Percentiles rank a stretch among this genome's conserved stretches.
These are phyloP conservation scores for Enteromius trimaculatus DNA, from an alignment of 2,797 vertebrate genomes.

Conservation along the genomic window DNA sequence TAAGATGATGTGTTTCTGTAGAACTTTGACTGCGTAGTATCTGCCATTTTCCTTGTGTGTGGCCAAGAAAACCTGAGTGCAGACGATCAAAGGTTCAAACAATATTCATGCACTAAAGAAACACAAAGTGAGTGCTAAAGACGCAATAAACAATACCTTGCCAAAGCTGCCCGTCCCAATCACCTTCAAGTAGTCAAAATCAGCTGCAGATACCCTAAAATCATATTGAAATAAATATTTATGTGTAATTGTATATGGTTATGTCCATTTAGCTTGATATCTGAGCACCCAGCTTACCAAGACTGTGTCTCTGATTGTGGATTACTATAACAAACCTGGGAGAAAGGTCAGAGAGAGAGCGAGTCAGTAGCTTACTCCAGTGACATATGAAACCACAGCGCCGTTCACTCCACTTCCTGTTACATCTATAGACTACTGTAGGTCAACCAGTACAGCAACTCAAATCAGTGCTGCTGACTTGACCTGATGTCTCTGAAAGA, in stretches of 20 bases:
- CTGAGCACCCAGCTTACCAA: slow-evolving; percentile 41
- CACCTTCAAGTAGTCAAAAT: slow-evolving; percentile 82
- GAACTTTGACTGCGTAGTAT: slow-evolving; percentile 79
- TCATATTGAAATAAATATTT: background rate
- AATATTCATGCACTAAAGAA: background rate
- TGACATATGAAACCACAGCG: slow-evolving; percentile 6
- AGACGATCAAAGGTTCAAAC: slow-evolving; percentile 12
- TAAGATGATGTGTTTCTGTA: slow-evolving; percentile 78
- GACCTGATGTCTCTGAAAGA: background rate
- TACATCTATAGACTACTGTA: slow-evolving; percentile 6
- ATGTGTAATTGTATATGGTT: slow-evolving; percentile 11
- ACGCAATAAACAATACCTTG: slow-evolving; percentile 68
- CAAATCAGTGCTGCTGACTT: background rate
- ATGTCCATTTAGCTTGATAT: background rate
- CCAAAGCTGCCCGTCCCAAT: slow-evolving; percentile 83
- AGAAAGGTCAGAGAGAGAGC: slow-evolving; percentile 6
- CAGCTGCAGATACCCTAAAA: slow-evolving; percentile 76
- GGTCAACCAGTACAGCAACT: slow-evolving; percentile 26
- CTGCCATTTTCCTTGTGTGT: slow-evolving; percentile 71
- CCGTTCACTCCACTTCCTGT: background rate
- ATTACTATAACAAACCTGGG: slow-evolving; percentile 48
- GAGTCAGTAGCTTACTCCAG: slow-evolving; percentile 19
- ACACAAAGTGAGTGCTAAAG: background rate
- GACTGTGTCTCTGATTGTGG: slow-evolving; percentile 31
- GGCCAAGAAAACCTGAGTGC: slow-evolving; percentile 77